These are phyloP conservation scores for Microplitis demolitor DNA, from an alignment of 1,140 invertebrate genomes.

Conservation along the genomic window DNA sequence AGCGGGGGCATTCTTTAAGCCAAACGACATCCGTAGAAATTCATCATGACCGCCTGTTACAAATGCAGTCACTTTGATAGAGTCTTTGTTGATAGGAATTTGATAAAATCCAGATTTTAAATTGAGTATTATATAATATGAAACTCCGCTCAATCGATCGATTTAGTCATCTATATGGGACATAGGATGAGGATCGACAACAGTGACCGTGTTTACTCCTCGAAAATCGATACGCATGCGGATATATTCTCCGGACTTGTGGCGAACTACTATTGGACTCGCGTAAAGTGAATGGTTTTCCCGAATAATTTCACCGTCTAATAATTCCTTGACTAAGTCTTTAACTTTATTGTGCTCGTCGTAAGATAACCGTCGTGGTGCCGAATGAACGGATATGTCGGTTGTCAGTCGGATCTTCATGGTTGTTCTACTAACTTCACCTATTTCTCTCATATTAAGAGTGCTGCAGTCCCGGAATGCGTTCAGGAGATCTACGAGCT, in stretches of 20 bases:
- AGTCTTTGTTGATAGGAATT: conserved; percentile 6
- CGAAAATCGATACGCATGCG: neutral
- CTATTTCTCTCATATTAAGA: conserved; percentile 27
- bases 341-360: no score
- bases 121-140: conserved; percentile 31
- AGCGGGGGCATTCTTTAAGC: neutral
- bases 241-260: no score
- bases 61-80: conserved; percentile 31
- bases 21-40: no score
- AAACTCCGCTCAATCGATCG: conserved; percentile 30
- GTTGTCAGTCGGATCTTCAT: conserved; percentile 39
- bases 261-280: no score
- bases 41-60: conserved; percentile 27
- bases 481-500: conserved; percentile 1
- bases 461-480: conserved; percentile 28
- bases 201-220: neutral
- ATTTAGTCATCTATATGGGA: conserved; percentile 13
- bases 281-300: no score
- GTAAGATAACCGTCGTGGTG: no score
- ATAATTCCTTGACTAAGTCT: no score
- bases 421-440: conserved; percentile 28
- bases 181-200: neutral
- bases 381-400: conserved; percentile 37
- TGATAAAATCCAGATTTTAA: conserved; percentile 29
- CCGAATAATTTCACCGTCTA: no score